Percentiles rank a stretch among this genome's conserved stretches.
These are phyloP conservation scores for Diploptera punctata DNA, from an alignment of 2,888 invertebrate genomes.

Conservation along the genomic window DNA sequence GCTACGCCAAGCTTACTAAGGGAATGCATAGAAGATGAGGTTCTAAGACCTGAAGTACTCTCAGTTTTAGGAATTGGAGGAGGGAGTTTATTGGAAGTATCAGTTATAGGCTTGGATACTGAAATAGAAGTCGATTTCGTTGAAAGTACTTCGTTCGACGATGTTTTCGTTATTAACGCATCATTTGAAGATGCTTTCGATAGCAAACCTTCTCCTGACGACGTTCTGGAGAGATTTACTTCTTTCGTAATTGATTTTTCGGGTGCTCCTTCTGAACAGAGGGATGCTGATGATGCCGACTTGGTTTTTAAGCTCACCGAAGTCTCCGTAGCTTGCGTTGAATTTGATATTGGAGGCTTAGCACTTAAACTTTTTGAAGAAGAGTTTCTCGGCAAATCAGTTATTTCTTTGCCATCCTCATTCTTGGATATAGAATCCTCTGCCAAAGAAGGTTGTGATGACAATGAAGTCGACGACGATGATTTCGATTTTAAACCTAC, in stretches of 20 bases:
- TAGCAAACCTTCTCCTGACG: slow-evolving; percentile 26
- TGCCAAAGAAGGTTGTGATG: background rate
- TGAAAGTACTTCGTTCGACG: slow-evolving; percentile 29
- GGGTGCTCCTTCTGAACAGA: background rate
- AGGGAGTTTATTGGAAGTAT: slow-evolving; percentile 47
- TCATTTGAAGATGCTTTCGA: background rate
- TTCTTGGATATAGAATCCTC: background rate
- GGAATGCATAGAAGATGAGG: slow-evolving; percentile 34
- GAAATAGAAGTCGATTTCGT: background rate
- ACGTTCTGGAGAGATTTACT: slow-evolving; percentile 28
- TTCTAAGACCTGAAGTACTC: slow-evolving; percentile 17
- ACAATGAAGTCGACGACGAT: slow-evolving; percentile 45
- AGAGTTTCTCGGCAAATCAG: slow-evolving; percentile 39
- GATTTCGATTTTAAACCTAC: slow-evolving; percentile 50
- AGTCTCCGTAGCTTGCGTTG: background rate
- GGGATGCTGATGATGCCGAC: slow-evolving; percentile 3
- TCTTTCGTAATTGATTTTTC: slow-evolving; percentile 29
- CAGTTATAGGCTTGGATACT: background rate
- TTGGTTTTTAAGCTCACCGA: background rate
- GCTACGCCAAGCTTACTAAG: slow-evolving; percentile 51
- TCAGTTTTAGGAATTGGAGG: slow-evolving; percentile 61
- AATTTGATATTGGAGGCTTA: slow-evolving; percentile 25
- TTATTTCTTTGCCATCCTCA: background rate
- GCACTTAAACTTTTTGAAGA: slow-evolving; percentile 51
- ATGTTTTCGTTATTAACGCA: slow-evolving; percentile 39